Conservation (phyloP, 2,113 vertebrate genomes). For the Crotalus tigris region DNA sequence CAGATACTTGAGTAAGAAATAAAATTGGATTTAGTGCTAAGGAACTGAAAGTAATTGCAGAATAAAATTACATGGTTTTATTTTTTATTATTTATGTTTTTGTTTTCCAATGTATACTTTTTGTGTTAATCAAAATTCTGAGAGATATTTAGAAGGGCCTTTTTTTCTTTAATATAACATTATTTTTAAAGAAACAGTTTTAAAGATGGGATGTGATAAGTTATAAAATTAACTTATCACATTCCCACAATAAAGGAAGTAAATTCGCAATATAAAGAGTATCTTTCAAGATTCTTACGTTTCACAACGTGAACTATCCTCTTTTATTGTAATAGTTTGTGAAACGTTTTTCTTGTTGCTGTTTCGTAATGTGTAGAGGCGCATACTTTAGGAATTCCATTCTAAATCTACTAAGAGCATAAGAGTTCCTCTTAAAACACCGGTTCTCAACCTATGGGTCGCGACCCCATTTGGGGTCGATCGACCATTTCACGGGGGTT, state of each 20-base stretch:
- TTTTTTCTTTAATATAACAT: neutral
- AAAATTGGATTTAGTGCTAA: neutral
- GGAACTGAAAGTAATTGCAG: neutral
- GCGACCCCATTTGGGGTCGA: too few species aligned
- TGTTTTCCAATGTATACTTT: slow-evolving; percentile 11
- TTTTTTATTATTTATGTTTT: neutral
- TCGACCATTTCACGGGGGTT: too few species aligned
- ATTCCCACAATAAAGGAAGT: slow-evolving; percentile 23
- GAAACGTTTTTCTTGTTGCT: neutral
- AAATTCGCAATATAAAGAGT: slow-evolving; percentile 22
- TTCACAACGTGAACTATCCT: neutral
- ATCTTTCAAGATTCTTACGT: slow-evolving; percentile 2
- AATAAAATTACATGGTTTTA: neutral
- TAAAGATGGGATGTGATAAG: neutral
- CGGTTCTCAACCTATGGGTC: too few species aligned
- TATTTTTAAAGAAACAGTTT: slow-evolving; percentile 25
- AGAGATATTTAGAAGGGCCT: neutral
- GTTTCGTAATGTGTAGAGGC: neutral
- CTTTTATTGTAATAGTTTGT: neutral
- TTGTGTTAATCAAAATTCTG: neutral
- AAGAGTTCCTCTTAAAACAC: neutral
- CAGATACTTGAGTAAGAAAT: neutral
- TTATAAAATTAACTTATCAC: neutral
- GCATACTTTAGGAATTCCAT: neutral
- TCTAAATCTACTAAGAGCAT: neutral